Percentiles rank a stretch among this genome's conserved stretches.
Evolutionary conservation across 2,113 vertebrate species (phyloP).

Genomic region (Tupaia tana): DNA sequence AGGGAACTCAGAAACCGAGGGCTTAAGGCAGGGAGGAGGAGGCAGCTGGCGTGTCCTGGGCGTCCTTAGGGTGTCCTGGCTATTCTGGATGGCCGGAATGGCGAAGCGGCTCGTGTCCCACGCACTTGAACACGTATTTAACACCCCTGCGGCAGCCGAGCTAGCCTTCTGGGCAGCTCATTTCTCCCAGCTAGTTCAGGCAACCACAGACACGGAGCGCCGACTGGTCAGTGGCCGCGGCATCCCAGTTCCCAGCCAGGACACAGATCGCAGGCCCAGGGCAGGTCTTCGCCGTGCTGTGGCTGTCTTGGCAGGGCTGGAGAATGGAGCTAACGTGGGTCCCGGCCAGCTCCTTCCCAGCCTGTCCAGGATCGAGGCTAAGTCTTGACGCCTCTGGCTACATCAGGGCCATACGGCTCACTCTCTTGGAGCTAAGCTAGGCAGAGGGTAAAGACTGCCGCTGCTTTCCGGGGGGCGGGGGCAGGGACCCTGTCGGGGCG

Average conservation of each 20-base stretch:
- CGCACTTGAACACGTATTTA: neutral
- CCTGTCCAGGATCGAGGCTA: neutral
- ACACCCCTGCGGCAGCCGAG: accelerated
- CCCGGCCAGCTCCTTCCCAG: neutral
- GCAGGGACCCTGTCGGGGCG: neutral
- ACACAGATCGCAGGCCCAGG: no score
- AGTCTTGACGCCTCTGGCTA: neutral
- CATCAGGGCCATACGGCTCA: no score
- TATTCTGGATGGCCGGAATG: accelerated
- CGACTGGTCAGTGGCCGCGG: neutral
- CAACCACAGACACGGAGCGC: neutral
- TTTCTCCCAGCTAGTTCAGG: neutral
- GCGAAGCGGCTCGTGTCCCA: accelerated
- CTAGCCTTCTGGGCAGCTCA: no score
- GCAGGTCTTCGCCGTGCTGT: neutral
- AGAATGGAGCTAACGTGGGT: neutral
- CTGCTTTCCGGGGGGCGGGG: neutral
- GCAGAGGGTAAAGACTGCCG: neutral
- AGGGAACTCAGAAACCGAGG: neutral
- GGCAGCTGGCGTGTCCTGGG: accelerated
- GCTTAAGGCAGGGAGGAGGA: neutral
- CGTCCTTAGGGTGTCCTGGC: neutral
- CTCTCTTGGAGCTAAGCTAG: neutral
- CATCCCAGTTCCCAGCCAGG: no score
- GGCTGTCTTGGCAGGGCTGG: neutral